These are phyloP conservation scores for Podilymbus podiceps DNA, from an alignment of 2,113 vertebrate genomes.

Conservation along the genomic window DNA sequence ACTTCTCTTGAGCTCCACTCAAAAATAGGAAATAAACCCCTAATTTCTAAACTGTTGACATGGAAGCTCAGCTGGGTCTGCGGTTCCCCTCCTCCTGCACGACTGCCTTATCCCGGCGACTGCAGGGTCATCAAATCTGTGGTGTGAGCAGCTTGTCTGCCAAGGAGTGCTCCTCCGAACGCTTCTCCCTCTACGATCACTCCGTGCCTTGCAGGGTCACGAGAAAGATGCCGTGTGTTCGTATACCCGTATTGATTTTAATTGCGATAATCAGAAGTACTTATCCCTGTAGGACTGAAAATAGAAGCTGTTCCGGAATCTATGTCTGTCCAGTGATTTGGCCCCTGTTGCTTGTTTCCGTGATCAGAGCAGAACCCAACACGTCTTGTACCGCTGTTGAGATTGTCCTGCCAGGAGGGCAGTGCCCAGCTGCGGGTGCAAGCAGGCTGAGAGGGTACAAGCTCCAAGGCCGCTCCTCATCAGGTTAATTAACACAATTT, in stretches of 20 bases:
- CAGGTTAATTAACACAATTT: background rate
- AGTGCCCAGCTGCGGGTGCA: background rate
- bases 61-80: background rate
- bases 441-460: background rate
- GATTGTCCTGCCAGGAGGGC: background rate
- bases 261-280: background rate
- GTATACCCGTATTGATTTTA: rapidly evolving
- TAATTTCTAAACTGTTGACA: background rate
- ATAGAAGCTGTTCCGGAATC: background rate
- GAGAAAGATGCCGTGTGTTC: background rate
- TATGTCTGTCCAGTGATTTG: rapidly evolving
- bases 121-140: background rate
- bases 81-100: background rate
- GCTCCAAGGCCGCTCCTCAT: background rate
- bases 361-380: background rate
- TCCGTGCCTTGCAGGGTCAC: rapidly evolving
- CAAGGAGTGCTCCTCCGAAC: background rate
- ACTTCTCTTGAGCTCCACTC: background rate
- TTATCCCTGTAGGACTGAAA: background rate
- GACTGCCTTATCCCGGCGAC: background rate
- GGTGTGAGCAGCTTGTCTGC: background rate
- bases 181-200: background rate
- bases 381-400: rapidly evolving
- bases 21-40: background rate
- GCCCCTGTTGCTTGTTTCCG: background rate